Evolutionary conservation across 2,888 invertebrate species (phyloP), one percentile per base, ranked within the genome.

Genomic region (Eurytoma adleriae): DNA sequence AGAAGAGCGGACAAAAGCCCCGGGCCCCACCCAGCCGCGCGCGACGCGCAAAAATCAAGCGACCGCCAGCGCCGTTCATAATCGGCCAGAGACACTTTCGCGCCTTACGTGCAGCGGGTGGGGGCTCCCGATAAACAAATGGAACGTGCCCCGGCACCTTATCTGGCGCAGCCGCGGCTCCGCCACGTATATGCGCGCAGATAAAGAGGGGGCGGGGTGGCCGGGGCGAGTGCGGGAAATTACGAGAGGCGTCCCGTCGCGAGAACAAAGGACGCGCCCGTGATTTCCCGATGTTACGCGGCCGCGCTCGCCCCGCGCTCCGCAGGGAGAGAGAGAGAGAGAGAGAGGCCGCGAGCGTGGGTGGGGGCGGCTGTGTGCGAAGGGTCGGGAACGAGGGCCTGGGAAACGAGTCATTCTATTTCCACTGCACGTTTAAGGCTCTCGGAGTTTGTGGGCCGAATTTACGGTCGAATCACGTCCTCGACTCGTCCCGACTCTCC

Each of bases 391-490:
- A 67, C 40, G 68, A 68, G 69, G 76, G 30, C 48, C 50, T 59
- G 61, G 61, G 77, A 75, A 79, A 78, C 79, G 72, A 81, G 80
- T 82, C 82, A 80, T 82, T 82, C 78, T 80, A 80, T 82, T 80
- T 82, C 69, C 82, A 80, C 77, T 80, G 78, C 82, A 82, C 82
- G 82, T 82, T 82, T 82, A 80, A 80, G 80, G 80, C 78, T 72
- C 67, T 71, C 50, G 59, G 78, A 79, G 77, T 79, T 82, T 77
- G 82, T 67, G 78, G 77, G 48, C 79, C 77, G 64, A 82, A 82
- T 82, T 82, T 82, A 82, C 77, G 82, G 77, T 77, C 82, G 79
- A 78, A 82, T 82, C 82, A 82, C 82, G 82, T 82, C 71, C 75
- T 77, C 75, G 50, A 61, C 69, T 77, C 79, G 64, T 70, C 77